These are phyloP conservation scores for Drosophila nebulosa DNA, from an alignment of 1,140 invertebrate species.

Conservation along the genomic window DNA sequence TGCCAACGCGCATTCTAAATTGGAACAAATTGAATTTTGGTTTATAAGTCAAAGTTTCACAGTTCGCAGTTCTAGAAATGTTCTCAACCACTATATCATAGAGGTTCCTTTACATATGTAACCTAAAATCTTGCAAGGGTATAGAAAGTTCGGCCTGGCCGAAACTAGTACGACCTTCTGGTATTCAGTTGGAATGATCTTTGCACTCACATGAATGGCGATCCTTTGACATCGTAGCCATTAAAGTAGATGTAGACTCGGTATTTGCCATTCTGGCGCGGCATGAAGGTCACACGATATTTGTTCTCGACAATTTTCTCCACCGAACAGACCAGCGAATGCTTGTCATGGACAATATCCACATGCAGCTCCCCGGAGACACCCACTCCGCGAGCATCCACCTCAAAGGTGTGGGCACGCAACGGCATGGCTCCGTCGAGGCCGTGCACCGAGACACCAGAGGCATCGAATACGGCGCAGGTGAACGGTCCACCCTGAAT, in stretches of 20 bases:
- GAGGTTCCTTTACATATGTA: no score
- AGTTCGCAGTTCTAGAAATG: no score
- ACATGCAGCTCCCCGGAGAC: constrained; percentile 93
- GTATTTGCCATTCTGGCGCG: constrained; percentile 94
- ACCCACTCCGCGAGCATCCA: constrained; percentile 91
- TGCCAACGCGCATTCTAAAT: constrained; percentile 85
- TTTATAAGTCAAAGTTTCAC: neutral
- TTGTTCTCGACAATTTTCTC: constrained; percentile 91
- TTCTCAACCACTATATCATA: no score
- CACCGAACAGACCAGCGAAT: constrained; percentile 91
- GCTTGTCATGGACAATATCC: constrained; percentile 93
- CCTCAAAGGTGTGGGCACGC: constrained; percentile 89
- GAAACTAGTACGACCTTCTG: no score
- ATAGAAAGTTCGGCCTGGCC: no score
- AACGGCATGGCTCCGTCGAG: constrained; percentile 89
- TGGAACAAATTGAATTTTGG: neutral
- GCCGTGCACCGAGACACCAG: constrained; percentile 89
- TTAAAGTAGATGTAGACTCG: constrained; percentile 96
- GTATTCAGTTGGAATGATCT: no score
- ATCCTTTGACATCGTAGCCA: constrained; percentile 96
- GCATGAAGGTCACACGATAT: constrained; percentile 94
- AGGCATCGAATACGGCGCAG: constrained; percentile 98
- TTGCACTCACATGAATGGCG: constrained; percentile 85
- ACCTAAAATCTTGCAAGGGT: no score
- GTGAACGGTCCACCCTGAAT: constrained; percentile 98